Percentiles rank a stretch among this genome's conserved stretches.
These are phyloP conservation scores for Lampris megalopsis DNA, from an alignment of 2,113 vertebrate species.

Conservation along the genomic window DNA sequence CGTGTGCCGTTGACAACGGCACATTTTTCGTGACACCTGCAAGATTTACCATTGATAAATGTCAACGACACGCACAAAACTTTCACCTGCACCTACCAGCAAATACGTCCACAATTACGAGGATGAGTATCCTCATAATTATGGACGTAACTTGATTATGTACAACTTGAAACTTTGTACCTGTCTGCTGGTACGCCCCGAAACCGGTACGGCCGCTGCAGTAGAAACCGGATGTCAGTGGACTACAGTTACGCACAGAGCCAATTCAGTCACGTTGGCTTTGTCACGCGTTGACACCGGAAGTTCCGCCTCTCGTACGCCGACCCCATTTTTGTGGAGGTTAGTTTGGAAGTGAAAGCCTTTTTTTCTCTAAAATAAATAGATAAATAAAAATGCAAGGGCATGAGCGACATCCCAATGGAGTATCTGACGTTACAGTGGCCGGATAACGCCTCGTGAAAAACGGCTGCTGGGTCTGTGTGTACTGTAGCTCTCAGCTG, in stretches of 20 bases:
- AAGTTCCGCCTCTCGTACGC: slow-evolving; percentile 5
- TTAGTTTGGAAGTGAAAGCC: slow-evolving; percentile 49
- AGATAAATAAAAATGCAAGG: slow-evolving; percentile 46
- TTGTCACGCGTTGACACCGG: slow-evolving; percentile 45
- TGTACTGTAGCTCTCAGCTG: slow-evolving; percentile 28
- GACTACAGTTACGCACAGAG: slow-evolving; percentile 42
- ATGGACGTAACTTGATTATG: too few species aligned
- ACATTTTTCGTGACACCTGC: too few species aligned
- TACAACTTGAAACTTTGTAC: too few species aligned
- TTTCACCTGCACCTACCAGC: too few species aligned
- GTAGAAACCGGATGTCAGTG: too few species aligned
- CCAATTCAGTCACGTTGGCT: slow-evolving; percentile 52
- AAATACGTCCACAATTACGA: too few species aligned
- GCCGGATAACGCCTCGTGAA: slow-evolving; percentile 55
- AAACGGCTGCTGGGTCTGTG: slow-evolving; percentile 41
- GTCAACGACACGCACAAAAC: too few species aligned
- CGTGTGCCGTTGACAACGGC: too few species aligned
- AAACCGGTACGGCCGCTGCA: too few species aligned
- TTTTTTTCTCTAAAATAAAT: background rate
- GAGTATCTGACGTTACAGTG: slow-evolving; percentile 60
- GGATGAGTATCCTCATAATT: too few species aligned
- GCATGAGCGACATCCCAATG: slow-evolving; percentile 55
- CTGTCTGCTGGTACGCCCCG: too few species aligned
- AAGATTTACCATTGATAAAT: too few species aligned
- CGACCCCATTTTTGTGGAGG: slow-evolving; percentile 54